Evolutionary conservation across 2,113 vertebrate species (phyloP).

Genomic region (Oreochromis aureus): DNA sequence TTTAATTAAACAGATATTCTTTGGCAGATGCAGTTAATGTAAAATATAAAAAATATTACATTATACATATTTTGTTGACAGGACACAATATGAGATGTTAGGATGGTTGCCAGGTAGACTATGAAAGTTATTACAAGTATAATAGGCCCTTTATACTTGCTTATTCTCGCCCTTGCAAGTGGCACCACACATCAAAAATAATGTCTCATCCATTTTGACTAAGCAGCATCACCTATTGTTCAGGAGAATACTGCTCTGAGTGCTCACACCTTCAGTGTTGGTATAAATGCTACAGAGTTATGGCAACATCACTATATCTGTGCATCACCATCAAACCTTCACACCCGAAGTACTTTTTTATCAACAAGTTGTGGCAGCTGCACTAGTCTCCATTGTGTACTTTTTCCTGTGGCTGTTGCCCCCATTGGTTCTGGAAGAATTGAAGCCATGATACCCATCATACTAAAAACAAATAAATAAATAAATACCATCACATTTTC

Average conservation of each 20-base stretch:
- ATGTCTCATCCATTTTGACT: background rate
- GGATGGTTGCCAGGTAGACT: background rate
- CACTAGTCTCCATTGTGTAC: background rate
- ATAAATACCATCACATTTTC: background rate
- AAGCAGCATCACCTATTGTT: background rate
- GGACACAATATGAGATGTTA: background rate
- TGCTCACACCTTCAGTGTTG: background rate
- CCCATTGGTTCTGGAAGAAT: background rate
- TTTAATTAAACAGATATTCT: background rate
- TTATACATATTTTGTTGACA: background rate
- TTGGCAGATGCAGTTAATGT: background rate
- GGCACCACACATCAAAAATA: background rate
- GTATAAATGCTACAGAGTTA: background rate
- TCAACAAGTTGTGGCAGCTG: background rate
- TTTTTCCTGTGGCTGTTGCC: background rate
- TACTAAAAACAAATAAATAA: background rate
- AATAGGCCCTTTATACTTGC: background rate
- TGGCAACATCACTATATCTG: background rate
- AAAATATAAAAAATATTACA: background rate
- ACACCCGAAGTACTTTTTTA: background rate
- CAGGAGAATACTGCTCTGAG: background rate
- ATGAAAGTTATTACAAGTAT: background rate
- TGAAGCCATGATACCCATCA: background rate
- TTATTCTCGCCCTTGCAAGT: background rate
- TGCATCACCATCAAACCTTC: background rate